Evolutionary conservation across 2,797 vertebrate species (phyloP).

Genomic region (Sandelia bainsii): DNA sequence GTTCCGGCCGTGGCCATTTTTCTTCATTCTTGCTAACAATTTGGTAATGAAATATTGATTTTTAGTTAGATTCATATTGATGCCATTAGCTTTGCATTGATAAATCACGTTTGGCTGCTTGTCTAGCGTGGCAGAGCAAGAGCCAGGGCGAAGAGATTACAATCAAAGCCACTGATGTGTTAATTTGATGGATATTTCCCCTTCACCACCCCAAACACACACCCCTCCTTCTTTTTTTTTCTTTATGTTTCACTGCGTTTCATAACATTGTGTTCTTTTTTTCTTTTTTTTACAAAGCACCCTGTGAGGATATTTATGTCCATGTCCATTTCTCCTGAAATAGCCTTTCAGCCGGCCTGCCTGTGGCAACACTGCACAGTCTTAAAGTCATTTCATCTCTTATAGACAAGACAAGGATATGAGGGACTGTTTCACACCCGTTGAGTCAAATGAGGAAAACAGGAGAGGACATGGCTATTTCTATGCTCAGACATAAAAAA

Average conservation of each 20-base stretch:
- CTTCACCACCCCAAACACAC: conserved; percentile 74
- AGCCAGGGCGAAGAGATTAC: conserved; percentile 94
- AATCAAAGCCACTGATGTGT: conserved; percentile 99
- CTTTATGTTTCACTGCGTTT: conserved; percentile 89
- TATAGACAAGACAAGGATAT: conserved; percentile 77
- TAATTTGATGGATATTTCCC: conserved; percentile 98
- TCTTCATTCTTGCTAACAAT: conserved; percentile 99
- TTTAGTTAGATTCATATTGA: conserved; percentile 99
- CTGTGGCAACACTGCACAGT: conserved; percentile 73
- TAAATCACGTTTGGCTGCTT: conserved; percentile 93
- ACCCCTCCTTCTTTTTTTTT: conserved; percentile 50
- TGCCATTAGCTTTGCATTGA: conserved; percentile 99
- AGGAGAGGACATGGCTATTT: conserved; percentile 70
- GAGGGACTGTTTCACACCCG: conserved; percentile 75
- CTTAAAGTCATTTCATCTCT: conserved; percentile 79
- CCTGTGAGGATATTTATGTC: conserved; percentile 84
- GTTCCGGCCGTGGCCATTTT: conserved; percentile 94
- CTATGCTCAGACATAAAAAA: conserved; percentile 52
- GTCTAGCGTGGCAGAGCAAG: conserved; percentile 77
- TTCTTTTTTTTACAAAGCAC: conserved; percentile 79
- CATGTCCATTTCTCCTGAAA: conserved; percentile 82
- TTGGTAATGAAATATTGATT: conserved; percentile 99
- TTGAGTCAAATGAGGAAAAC: conserved; percentile 77
- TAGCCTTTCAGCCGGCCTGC: conserved; percentile 79
- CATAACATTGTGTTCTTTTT: conserved; percentile 79